Base-by-base conservation (phyloP, 2,888 invertebrate species). In the Bembecia ichneumoniformis region DNA sequence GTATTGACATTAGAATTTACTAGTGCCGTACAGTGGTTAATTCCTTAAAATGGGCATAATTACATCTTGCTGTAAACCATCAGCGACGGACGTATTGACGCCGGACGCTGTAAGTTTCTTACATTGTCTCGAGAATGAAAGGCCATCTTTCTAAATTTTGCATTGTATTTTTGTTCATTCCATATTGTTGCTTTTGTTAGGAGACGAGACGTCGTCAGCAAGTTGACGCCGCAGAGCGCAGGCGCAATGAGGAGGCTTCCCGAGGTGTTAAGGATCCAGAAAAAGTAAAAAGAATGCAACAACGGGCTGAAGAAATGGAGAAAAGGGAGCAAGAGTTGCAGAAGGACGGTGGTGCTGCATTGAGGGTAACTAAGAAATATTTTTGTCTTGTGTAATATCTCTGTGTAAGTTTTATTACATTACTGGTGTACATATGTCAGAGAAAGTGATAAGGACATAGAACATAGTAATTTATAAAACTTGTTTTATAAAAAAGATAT, bases 241-340 rank as follows among this genome's bases (percentile, higher is more conserved):
- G 93, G 1, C 83, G 88, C 0, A 77, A 80, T 1, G 90, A 92
- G 58, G 89, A 89, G 51, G 90, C 90, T 28, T 66, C 76, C 0
- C 84, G 92, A 3, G 93, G 93, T 0, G 87, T 93, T 3, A 91
- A 90, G 63, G 90, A 93, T 70, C 82, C 90, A 0, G 89, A 90
- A 15, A 87, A 82, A 46, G 81, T 92, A 1, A 88, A 81, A 51
- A 80, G 90, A 10, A 89, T 89, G 72, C 91, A 92, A 63, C 84
- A 89, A 58, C 74, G 86, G n/a, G 74, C 84, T 0, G 86, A 88
- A 13, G 90, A 91, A 51, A 74, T 90, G 63, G 90, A 90, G 55
- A 86, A 77, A 15, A 73, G 88, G 2, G 89, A 91, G 56, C 75
- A 82, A 53, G 90, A 90, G 59, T 69, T 88, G 44, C 70, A 65